These are phyloP conservation scores for Plecotus auritus DNA, from an alignment of 2,113 vertebrate species.

Conservation along the genomic window DNA sequence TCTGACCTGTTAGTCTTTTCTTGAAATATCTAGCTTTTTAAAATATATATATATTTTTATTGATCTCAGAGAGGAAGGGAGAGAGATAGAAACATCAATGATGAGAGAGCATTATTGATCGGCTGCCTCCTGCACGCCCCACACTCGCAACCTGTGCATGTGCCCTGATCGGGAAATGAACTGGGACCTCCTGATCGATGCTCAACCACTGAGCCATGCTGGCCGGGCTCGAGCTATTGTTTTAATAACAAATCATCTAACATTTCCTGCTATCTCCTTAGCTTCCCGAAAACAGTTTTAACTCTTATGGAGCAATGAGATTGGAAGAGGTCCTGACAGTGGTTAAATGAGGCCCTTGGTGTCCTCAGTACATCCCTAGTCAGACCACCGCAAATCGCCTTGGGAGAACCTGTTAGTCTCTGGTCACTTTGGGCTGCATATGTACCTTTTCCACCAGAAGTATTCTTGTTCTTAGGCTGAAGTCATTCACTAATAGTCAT, in stretches of 20 bases:
- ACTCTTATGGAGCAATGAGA: slow-evolving; percentile 42
- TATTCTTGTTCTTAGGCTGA: background rate
- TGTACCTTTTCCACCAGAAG: background rate
- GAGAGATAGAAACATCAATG: too few species aligned
- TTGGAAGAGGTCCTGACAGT: slow-evolving; percentile 63
- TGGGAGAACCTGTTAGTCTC: background rate
- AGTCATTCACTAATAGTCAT: background rate
- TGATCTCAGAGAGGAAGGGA: too few species aligned
- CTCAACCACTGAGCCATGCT: too few species aligned
- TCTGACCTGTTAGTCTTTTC: background rate
- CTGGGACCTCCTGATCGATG: too few species aligned
- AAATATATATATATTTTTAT: too few species aligned
- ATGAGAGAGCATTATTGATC: too few species aligned
- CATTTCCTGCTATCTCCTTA: slow-evolving; percentile 62
- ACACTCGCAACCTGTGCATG: too few species aligned
- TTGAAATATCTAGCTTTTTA: slow-evolving; percentile 36
- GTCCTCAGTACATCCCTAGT: slow-evolving; percentile 18
- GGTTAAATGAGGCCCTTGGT: slow-evolving; percentile 68
- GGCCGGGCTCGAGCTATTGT: background rate
- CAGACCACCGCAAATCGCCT: background rate
- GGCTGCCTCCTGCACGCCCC: too few species aligned
- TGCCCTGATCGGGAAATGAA: too few species aligned
- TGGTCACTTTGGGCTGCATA: background rate
- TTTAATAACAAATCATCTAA: slow-evolving; percentile 66
- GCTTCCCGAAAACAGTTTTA: slow-evolving; percentile 55